These are phyloP conservation scores for Conus ventricosus DNA, from an alignment of 1,140 invertebrate genomes.

Conservation along the genomic window DNA sequence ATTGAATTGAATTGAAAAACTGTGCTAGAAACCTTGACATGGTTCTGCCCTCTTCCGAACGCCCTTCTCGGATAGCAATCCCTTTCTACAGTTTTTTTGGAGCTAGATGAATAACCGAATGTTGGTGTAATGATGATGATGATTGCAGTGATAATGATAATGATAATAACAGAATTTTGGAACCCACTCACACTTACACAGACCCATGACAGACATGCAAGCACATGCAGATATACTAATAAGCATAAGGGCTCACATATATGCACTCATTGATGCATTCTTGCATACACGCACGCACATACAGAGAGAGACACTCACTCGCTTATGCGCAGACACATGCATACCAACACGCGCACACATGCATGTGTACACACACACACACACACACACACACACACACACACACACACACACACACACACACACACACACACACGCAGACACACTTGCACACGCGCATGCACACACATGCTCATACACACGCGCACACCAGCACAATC, in stretches of 20 bases:
- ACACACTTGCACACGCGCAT: too few relatives aligned
- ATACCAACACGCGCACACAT: too few relatives aligned
- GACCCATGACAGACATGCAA: too few relatives aligned
- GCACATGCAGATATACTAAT: neutral
- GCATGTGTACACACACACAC: constrained; percentile 2
- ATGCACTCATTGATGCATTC: neutral
- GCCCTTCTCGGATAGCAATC: neutral
- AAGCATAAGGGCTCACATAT: neutral
- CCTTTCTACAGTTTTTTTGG: neutral
- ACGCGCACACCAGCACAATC: too few relatives aligned
- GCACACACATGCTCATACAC: too few relatives aligned
- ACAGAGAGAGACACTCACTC: too few relatives aligned
- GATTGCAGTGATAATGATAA: neutral
- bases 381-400: neutral
- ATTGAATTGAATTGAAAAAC: neutral
- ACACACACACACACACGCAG: too few relatives aligned
- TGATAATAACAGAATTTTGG: too few relatives aligned
- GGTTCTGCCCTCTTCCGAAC: neutral
- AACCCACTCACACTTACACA: too few relatives aligned
- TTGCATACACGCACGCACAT: too few relatives aligned
- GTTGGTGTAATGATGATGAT: neutral
- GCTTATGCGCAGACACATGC: too few relatives aligned
- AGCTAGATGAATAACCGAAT: neutral
- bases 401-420: too few relatives aligned
- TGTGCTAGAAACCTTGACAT: neutral